Conservation (phyloP, 2,113 vertebrate genomes). For the Paramormyrops kingsleyae region DNA sequence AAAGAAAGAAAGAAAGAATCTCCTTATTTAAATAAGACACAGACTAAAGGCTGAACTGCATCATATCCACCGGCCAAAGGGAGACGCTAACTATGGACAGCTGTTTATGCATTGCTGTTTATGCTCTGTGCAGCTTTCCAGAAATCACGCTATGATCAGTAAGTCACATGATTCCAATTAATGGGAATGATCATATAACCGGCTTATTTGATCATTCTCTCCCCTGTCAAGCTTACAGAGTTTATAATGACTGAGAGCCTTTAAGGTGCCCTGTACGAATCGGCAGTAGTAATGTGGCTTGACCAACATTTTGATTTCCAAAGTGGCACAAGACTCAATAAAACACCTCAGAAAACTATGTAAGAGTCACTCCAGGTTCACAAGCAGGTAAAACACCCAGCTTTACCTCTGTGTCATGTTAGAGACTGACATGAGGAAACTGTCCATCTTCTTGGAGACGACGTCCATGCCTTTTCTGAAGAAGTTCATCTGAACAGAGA, state of each 20-base stretch:
- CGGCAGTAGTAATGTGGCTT: neutral
- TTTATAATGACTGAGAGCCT: neutral
- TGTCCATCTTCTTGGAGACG: slow-evolving; percentile 86
- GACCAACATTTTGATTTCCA: neutral
- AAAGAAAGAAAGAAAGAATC: neutral
- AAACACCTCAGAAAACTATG: neutral
- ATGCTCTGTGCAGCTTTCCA: neutral
- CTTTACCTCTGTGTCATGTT: slow-evolving; percentile 82
- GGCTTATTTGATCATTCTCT: neutral
- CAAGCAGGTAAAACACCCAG: neutral
- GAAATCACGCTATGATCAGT: neutral
- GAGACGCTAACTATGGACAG: neutral
- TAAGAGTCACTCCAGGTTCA: neutral
- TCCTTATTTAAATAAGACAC: neutral
- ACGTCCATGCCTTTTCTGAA: slow-evolving; percentile 90
- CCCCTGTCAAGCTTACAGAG: neutral
- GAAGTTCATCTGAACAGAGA: slow-evolving; percentile 71
- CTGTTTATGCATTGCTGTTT: neutral
- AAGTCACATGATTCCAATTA: neutral
- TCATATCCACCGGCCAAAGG: neutral
- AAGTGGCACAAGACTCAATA: neutral
- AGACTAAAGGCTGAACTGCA: neutral
- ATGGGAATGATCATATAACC: neutral
- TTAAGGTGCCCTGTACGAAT: neutral
- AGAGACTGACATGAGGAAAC: slow-evolving; percentile 75